These are phyloP conservation scores for Nomada fabriciana DNA, from an alignment of 2,888 invertebrate genomes.

Conservation along the genomic window DNA sequence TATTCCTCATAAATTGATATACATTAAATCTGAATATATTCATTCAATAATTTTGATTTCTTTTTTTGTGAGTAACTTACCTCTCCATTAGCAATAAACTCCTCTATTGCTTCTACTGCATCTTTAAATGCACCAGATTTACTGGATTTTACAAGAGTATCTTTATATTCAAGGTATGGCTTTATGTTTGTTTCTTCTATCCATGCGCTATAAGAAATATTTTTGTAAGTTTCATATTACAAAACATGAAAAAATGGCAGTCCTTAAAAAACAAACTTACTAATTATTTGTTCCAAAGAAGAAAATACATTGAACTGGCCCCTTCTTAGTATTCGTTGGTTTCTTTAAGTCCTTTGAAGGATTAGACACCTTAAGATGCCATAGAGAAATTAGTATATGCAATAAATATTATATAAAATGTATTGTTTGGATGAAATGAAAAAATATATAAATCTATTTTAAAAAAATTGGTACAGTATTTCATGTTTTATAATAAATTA, in stretches of 20 bases:
- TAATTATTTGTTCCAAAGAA: constrained; percentile 98
- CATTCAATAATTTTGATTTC: constrained; percentile 13
- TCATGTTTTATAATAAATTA: not conserved
- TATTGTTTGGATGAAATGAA: not conserved
- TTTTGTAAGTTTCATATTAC: constrained; percentile 17
- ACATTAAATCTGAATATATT: not conserved
- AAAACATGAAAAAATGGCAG: constrained; percentile 31
- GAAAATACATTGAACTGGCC: constrained; percentile 92
- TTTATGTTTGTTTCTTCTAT: constrained; percentile 94
- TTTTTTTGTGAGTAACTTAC: constrained; percentile 82
- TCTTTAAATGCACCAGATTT: constrained; percentile 92
- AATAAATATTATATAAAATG: not conserved
- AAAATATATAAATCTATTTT: not conserved
- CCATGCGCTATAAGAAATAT: constrained; percentile 90
- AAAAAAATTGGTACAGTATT: not conserved
- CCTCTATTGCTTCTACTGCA: constrained; percentile 92
- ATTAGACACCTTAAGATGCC: constrained; percentile 89
- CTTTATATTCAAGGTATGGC: constrained; percentile 92
- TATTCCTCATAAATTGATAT: not conserved
- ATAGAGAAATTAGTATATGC: constrained; percentile 55
- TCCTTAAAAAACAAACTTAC: constrained; percentile 88
- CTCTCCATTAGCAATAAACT: constrained; percentile 90
- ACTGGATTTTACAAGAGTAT: constrained; percentile 90
- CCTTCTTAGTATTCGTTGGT: constrained; percentile 89
- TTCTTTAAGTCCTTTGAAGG: constrained; percentile 92